A percentile compares a stretch with the other conserved stretches of the same genome.
These are phyloP conservation scores for Agrotis exclamationis DNA, from an alignment of 2,888 invertebrate species.

Conservation along the genomic window DNA sequence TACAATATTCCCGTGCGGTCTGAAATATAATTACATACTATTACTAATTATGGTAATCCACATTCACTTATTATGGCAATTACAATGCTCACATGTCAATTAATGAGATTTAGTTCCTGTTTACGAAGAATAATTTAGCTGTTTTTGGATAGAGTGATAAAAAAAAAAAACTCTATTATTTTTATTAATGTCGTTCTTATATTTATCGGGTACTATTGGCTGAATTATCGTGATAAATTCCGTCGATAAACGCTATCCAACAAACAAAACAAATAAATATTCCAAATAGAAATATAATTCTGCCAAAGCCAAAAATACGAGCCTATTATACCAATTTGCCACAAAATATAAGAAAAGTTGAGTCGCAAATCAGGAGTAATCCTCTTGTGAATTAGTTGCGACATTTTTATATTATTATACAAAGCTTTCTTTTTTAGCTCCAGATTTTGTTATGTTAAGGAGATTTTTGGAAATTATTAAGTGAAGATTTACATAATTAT, in stretches of 20 bases:
- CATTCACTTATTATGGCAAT: too few relatives aligned
- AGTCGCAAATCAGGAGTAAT: constrained; percentile 52
- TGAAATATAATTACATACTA: too few relatives aligned
- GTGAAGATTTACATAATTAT: too few relatives aligned
- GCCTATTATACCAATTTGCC: constrained; percentile 47
- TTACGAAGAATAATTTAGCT: too few relatives aligned
- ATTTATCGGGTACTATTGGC: too few relatives aligned
- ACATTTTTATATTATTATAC: constrained; percentile 23
- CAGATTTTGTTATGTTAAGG: not conserved
- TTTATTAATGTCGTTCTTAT: too few relatives aligned
- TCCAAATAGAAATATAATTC: constrained; percentile 39
- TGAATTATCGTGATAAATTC: not conserved
- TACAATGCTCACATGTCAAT: too few relatives aligned
- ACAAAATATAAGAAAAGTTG: constrained; percentile 49
- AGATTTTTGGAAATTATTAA: not conserved
- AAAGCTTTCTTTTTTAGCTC: constrained; percentile 17
- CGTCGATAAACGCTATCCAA: not conserved
- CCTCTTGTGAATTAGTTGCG: constrained; percentile 32
- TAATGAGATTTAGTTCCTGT: too few relatives aligned
- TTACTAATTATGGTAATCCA: too few relatives aligned
- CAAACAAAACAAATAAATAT: constrained; percentile 16
- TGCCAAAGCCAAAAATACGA: constrained; percentile 43
- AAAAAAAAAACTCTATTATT: too few relatives aligned
- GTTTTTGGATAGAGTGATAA: too few relatives aligned
- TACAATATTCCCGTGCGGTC: too few relatives aligned